Evolutionary conservation across 2,797 vertebrate species (phyloP).

Genomic region (Melanotaenia boesemani): DNA sequence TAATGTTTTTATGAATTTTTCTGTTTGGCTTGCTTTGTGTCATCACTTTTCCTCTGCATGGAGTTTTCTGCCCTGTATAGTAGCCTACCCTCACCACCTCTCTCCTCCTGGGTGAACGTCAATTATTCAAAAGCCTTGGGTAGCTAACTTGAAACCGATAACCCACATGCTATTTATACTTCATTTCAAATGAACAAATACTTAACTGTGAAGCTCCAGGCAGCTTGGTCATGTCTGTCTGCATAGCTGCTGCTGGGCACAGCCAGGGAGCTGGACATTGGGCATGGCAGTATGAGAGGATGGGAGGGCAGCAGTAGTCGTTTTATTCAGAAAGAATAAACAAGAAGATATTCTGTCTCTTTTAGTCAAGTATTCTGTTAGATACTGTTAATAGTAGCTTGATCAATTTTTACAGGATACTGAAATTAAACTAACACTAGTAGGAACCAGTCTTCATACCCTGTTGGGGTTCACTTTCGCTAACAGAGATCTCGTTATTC

Average conservation of each 20-base stretch:
- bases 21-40: conserved; percentile 20
- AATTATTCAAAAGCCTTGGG: conserved; percentile 81
- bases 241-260: conserved; percentile 50
- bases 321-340: conserved; percentile 15
- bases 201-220: conserved; percentile 72
- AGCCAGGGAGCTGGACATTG: conserved; percentile 2
- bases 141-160: conserved; percentile 83
- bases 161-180: conserved; percentile 85
- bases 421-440: neutral
- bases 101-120: conserved; percentile 60
- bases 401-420: neutral
- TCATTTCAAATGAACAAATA: conserved; percentile 81
- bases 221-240: conserved; percentile 56
- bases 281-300: neutral
- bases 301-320: neutral
- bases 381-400: neutral
- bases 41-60: conserved; percentile 23
- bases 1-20: neutral
- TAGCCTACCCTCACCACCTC: conserved; percentile 32
- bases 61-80: conserved; percentile 36
- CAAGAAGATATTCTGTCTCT: no score
- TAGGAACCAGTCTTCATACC: no score
- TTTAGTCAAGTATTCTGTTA: neutral
- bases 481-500: no score
- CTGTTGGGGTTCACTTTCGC: no score